Conservation (phyloP, 2,888 invertebrate species). For the Cylindroiulus punctatus region DNA sequence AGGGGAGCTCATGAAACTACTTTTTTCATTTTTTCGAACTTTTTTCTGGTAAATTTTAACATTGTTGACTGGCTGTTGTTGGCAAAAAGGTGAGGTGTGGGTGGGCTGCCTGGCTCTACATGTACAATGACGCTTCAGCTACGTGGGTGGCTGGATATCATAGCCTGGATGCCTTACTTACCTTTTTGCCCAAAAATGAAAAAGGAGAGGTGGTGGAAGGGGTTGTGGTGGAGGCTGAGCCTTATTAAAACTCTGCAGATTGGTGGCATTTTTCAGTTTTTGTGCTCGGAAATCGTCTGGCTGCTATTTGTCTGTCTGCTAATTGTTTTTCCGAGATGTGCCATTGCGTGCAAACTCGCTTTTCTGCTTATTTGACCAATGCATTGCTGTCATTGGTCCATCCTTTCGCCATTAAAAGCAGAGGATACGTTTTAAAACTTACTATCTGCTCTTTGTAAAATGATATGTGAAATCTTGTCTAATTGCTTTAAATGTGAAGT, state of each 20-base stretch:
- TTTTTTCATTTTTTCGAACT: not conserved
- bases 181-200: not conserved
- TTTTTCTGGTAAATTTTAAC: not conserved
- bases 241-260: not conserved
- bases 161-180: not conserved
- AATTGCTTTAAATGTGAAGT: too few species aligned
- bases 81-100: conserved; percentile 1
- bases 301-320: not conserved
- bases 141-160: conserved; percentile 6
- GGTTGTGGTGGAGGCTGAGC: not conserved
- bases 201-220: not conserved
- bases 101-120: not conserved
- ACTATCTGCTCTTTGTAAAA: too few species aligned
- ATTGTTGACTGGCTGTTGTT: not conserved
- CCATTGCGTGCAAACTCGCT: not conserved
- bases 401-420: not conserved
- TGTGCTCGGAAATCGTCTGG: not conserved
- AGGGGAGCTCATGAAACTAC: not conserved
- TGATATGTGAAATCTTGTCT: too few species aligned
- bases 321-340: conserved; percentile 6
- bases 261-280: conserved; percentile 20
- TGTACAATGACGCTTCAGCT: not conserved
- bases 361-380: not conserved
- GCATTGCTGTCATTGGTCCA: not conserved
- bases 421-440: not conserved